phyloP scores from a whole-genome alignment of 92 coral and sea anemone species.

The Actinernus sp. region DNA sequence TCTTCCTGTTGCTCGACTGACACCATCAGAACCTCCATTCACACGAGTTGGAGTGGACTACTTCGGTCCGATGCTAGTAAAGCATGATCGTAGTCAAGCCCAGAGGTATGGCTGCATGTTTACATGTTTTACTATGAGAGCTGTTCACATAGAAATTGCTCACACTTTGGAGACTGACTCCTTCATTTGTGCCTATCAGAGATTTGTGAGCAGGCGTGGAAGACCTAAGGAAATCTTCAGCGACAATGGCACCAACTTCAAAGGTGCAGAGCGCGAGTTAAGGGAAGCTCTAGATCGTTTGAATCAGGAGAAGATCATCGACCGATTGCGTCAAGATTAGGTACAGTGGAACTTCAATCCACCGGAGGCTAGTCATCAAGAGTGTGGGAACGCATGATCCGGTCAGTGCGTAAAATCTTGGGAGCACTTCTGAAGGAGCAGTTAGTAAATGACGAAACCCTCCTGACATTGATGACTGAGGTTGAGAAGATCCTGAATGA shows the following conservation, averaged over 20 bases:
- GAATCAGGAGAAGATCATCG: constrained; percentile 8
- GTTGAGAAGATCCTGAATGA: no score
- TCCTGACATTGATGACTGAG: no score
- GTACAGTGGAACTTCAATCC: no score
- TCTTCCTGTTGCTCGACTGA: background rate
- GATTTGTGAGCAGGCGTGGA: constrained; percentile 16
- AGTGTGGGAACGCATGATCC: no score
- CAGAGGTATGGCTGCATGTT: background rate
- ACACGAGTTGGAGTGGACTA: background rate
- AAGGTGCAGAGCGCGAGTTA: constrained; percentile 22
- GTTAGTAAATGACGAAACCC: no score
- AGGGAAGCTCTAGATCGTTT: constrained; percentile 14
- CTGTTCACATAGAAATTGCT: constrained; percentile 4
- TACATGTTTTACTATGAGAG: background rate
- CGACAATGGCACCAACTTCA: constrained; percentile 34
- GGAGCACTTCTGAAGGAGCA: no score
- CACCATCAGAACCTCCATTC: background rate
- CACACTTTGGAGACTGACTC: constrained; percentile 2
- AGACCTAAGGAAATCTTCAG: constrained; percentile 13
- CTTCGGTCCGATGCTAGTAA: background rate
- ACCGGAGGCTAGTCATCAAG: no score
- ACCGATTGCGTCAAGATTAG: constrained; percentile 1
- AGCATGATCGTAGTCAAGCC: background rate
- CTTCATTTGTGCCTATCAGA: constrained; percentile 6
- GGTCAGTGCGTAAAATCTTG: no score